Percentiles rank a stretch among this genome's conserved stretches.
phyloP scores from a whole-genome alignment of 2,113 vertebrate species.

The Microtus richardsoni region DNA sequence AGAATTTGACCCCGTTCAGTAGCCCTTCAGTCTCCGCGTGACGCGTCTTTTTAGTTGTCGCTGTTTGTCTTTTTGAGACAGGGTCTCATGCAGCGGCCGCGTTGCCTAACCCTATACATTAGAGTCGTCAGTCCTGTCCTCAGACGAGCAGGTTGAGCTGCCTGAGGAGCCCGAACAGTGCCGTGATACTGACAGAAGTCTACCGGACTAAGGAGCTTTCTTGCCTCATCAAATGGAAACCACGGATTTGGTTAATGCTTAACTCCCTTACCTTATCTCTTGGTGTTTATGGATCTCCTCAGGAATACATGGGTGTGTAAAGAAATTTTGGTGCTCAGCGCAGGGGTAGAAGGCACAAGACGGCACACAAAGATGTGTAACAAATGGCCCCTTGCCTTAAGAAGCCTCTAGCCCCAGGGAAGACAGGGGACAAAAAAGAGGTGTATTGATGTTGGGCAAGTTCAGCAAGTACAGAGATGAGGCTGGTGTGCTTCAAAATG shows the following conservation, averaged over 20 bases:
- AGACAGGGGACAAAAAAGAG: neutral
- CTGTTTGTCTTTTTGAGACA: too few species aligned
- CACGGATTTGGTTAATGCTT: neutral
- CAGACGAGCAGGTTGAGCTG: constrained; percentile 21
- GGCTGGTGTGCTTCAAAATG: neutral
- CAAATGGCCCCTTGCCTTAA: neutral
- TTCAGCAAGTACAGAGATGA: neutral
- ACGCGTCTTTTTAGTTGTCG: neutral
- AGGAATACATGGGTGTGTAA: neutral
- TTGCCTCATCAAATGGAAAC: neutral
- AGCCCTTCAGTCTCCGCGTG: neutral
- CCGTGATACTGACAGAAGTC: neutral
- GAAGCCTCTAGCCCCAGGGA: neutral
- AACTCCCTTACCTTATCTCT: neutral
- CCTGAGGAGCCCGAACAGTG: neutral
- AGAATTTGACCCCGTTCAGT: neutral
- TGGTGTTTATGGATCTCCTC: neutral
- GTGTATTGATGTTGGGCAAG: neutral
- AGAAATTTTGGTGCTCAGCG: neutral
- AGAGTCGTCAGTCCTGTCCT: neutral
- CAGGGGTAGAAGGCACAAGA: neutral
- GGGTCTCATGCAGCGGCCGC: neutral
- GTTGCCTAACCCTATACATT: neutral
- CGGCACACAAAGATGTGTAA: neutral
- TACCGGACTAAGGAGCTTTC: neutral